These are phyloP conservation scores for Ceratotherium simum DNA, from an alignment of 2,113 vertebrate genomes.

Conservation along the genomic window DNA sequence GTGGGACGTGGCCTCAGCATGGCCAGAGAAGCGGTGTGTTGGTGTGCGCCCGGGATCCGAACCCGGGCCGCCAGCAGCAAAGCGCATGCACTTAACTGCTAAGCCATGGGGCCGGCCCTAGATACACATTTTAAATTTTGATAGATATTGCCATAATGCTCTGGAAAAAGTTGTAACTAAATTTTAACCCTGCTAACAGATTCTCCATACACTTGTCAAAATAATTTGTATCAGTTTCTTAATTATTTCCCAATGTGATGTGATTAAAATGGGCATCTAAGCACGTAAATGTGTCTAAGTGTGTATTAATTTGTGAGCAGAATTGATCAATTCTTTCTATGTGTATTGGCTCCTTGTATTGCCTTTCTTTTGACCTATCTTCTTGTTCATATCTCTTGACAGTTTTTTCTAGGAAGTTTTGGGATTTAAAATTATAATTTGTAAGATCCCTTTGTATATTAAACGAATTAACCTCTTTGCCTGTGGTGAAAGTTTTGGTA, in stretches of 20 bases:
- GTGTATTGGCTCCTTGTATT: not conserved
- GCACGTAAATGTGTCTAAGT: not conserved
- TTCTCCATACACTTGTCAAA: not conserved
- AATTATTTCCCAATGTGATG: not conserved
- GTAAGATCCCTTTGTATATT: not conserved
- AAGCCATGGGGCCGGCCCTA: too few relatives aligned
- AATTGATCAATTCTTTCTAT: not conserved
- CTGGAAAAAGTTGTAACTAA: not conserved
- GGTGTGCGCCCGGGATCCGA: too few relatives aligned
- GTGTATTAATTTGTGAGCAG: not conserved
- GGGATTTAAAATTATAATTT: not conserved
- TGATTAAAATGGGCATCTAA: not conserved
- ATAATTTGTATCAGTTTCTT: not conserved
- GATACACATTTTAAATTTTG: not conserved
- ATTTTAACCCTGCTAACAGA: not conserved
- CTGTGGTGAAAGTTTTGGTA: not conserved
- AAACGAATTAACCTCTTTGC: not conserved
- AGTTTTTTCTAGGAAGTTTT: not conserved
- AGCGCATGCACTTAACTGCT: accelerated
- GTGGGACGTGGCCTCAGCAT: too few relatives aligned
- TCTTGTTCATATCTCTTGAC: not conserved
- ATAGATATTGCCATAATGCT: not conserved
- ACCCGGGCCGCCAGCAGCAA: too few relatives aligned
- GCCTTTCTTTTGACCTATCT: not conserved
- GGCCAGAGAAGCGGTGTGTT: too few relatives aligned